A percentile compares a stretch with the other conserved stretches of the same genome.
phyloP scores from a whole-genome alignment of 1,140 invertebrate species.

The Caerostris darwini region DNA sequence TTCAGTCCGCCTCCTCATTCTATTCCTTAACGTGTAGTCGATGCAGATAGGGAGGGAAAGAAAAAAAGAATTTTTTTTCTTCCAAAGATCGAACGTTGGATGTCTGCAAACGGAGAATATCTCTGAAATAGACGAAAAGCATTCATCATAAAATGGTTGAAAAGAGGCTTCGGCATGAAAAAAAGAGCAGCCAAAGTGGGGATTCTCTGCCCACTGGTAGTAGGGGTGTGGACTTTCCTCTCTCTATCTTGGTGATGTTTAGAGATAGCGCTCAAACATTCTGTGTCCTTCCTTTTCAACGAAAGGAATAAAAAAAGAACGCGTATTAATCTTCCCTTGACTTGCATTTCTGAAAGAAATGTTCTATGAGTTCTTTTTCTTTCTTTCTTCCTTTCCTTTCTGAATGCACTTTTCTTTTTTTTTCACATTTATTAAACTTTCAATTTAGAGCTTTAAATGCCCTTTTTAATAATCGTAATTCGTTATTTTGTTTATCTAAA shows the following conservation, averaged over 20 bases:
- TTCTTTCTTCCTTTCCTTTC: background rate
- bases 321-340: constrained; percentile 1
- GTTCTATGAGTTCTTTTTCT: background rate
- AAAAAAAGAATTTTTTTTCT: background rate
- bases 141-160: constrained; percentile 71
- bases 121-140: constrained; percentile 60
- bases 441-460: too few relatives aligned
- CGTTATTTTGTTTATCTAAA: too few relatives aligned
- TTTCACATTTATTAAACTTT: too few relatives aligned
- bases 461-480: too few relatives aligned
- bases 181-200: background rate
- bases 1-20: background rate
- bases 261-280: constrained; percentile 72
- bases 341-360: background rate
- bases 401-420: too few relatives aligned
- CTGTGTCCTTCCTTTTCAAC: constrained; percentile 40
- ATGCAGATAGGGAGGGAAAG: background rate
- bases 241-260: constrained; percentile 49
- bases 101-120: constrained; percentile 71
- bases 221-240: background rate
- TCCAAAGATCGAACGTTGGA: constrained; percentile 68
- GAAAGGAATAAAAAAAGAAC: constrained; percentile 21
- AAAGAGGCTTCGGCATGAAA: constrained; percentile 19
- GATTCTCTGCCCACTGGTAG: constrained; percentile 50
- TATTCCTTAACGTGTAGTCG: background rate